Base-by-base conservation (phyloP, 2,113 vertebrate species). In the Ariopsis seemanni region DNA sequence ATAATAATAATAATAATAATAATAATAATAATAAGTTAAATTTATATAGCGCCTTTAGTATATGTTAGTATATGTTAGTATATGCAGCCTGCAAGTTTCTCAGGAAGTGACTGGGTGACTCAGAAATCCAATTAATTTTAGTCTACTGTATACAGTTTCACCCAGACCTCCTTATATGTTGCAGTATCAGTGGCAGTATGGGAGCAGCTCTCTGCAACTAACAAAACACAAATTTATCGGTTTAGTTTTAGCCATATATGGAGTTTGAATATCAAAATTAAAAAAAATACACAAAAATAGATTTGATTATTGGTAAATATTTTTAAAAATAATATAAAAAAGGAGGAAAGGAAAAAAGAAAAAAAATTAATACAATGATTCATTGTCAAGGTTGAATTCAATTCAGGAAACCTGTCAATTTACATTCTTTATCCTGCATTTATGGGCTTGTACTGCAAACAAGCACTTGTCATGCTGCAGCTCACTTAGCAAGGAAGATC, bases 21-120 rank as follows among this genome's bases (percentile, higher is more conserved):
- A n/a, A n/a, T n/a, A n/a, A n/a, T n/a, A n/a, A n/a, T n/a, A n/a
- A n/a, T n/a, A n/a, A n/a, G n/a, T n/a, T n/a, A n/a, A n/a, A n/a
- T n/a, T n/a, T n/a, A n/a, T n/a, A n/a, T n/a, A n/a, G n/a, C n/a
- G n/a, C n/a, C n/a, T n/a, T n/a, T n/a, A n/a, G n/a, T n/a, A n/a
- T n/a, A n/a, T n/a, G n/a, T n/a, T n/a, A n/a, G n/a, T n/a, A n/a
- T n/a, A n/a, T n/a, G n/a, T n/a, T 42, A 42, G 42, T 55, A 79
- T 57, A 42, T 83, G 20, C 10, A 50, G 85, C 10, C 62, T 71
- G 50, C 8, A 62, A 71, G 53, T 30, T 72, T 34, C 53, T 86
- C 81, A 86, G 89, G 87, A 88, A 90, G 81, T 86, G 89, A 71
- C 82, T 58, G 48, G 58, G 48, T 75, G 30, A 57, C n/a, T 84